Evolutionary conservation across 1,140 invertebrate genomes (phyloP), one percentile per base, ranked within the genome.

Genomic region (Euborellia annulipes): DNA sequence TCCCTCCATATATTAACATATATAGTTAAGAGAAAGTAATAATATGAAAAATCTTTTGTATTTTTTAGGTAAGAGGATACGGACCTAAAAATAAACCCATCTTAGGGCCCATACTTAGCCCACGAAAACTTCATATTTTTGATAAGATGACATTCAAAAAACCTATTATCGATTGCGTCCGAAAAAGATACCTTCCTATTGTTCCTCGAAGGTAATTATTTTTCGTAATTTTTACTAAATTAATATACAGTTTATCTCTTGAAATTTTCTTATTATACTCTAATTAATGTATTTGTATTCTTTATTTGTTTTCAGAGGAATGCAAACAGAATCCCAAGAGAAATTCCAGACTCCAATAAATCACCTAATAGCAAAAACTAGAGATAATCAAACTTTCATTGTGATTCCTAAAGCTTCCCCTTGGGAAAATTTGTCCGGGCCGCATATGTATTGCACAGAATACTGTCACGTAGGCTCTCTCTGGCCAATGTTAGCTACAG

Each of bases 361-460:
- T n/a, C 9, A 34, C 32, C 32, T 34, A 14, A 9, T n/a, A 9
- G n/a, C 9, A 9, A 34, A 34, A 14, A 9, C 9, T 9, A 9
- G 9, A 14, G 32, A 34, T n/a, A 34, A 34, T n/a, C 32, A 34
- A 14, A 9, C 41, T 6, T 45, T 59, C n/a, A n/a, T n/a, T n/a
- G n/a, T n/a, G n/a, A n/a, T n/a, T n/a, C 40, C 57, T 6, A 22
- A 46, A 20, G 37, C 55, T 3, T 52, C 54, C 13, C 45, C 53
- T 1, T 61, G 54, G 52, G 58, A 62, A 45, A 54, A 52, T 47
- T 49, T 62, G 18, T 44, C 52, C 21, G 46, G 55, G 16, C 59
- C 58, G 8, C 55, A 48, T 44, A 62, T 62, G 61, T 64, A 64
- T 41, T 59, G 57, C 37, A 60, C 57, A 8, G 62, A 64, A 49